Conservation (phyloP, 2,113 vertebrate genomes). For the Aegotheles bennettii region DNA sequence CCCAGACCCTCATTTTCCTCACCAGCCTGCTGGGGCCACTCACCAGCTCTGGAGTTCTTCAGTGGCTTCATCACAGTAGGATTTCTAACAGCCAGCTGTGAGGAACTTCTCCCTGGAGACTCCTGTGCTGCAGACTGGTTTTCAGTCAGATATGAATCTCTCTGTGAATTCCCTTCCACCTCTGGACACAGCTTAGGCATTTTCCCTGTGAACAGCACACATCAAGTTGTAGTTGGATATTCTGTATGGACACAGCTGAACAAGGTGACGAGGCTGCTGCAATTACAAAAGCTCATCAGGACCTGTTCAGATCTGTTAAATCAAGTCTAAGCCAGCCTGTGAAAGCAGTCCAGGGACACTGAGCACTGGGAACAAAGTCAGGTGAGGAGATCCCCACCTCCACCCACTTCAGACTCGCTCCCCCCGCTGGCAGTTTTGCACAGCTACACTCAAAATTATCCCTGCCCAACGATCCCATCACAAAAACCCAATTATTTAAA, state of each 20-base stretch:
- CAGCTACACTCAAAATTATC: rapidly evolving
- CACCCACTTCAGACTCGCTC: not conserved
- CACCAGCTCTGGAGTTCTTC: not conserved
- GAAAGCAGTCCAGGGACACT: rapidly evolving
- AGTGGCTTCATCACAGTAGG: not conserved
- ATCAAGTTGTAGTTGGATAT: rapidly evolving
- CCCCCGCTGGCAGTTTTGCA: not conserved
- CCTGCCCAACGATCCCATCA: not conserved
- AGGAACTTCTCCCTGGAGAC: not conserved
- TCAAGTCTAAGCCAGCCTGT: rapidly evolving
- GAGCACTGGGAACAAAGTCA: not conserved
- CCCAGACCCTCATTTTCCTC: slow-evolving; percentile 56
- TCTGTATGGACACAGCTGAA: rapidly evolving
- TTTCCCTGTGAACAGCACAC: not conserved
- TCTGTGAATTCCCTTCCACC: not conserved
- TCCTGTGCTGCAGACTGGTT: not conserved
- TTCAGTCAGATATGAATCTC: not conserved
- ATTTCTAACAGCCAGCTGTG: not conserved
- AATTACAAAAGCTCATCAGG: rapidly evolving
- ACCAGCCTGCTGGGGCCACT: not conserved
- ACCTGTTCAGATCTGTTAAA: not conserved
- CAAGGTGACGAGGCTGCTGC: not conserved
- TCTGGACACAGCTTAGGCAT: not conserved
- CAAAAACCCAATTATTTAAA: not conserved
- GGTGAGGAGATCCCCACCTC: not conserved